Evolutionary conservation across 2,888 invertebrate genomes (phyloP), one percentile per base, ranked within the genome.

Genomic region (Ophioninae sp.): DNA sequence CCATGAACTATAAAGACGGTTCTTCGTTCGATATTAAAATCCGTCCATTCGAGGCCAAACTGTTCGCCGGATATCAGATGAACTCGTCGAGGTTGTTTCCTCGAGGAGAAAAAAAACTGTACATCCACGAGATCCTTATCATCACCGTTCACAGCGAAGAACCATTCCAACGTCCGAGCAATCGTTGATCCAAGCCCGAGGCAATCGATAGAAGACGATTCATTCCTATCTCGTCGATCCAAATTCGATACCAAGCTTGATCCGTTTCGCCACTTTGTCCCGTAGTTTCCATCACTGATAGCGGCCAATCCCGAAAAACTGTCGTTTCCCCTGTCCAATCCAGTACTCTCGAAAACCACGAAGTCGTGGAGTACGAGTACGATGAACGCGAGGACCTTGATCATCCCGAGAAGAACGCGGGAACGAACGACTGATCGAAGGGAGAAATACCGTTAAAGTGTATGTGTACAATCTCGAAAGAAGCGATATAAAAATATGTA

Each of bases 1-100:
- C 96, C 96, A 85, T 95, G 96, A 0, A 95, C 94, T 37, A 95
- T 95, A 87, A 95, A 91, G 17, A 95, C 92, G 0, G 95, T 95
- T 85, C 91, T 93, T 65, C 94, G 93, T 1, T 89, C 89, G 0
- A 94, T 92, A n/a, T 94, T 91, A 88, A 94, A 95, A 87, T 95
- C 94, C 0, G 94, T 94, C 93, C 94, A 94, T 80, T 95, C 94
- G 13, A 95, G 88, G 0, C 94, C 94, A 83, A 95, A 95, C 83
- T 94, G 94, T 0, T 91, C 85, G 0, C 90, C 92, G 3, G 83
- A 71, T 0, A 88, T n/a, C 2, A 95, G 94, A 91, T 93, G 93
- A 39, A 93, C 93, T 84, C 94, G 93, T 0, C 86, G 79, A 0
- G 91, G 92, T 68, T 91, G 91, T 2, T 85, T 89, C 10, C 94